Base-by-base conservation (phyloP, 1,140 invertebrate genomes). In the Heliconius congener region DNA sequence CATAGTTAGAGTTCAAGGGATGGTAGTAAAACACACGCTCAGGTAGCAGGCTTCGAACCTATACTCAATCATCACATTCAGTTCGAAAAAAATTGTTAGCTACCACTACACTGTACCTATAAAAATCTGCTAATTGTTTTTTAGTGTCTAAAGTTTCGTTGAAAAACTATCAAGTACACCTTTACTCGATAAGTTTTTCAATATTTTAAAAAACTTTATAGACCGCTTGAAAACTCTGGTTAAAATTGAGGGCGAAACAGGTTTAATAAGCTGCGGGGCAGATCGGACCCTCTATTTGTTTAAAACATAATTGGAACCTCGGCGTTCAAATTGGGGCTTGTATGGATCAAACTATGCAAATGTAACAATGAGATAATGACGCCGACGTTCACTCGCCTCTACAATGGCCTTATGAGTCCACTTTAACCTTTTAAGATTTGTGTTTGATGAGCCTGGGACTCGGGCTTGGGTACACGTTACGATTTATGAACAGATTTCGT, bases 311-410 rank as follows among this genome's bases (percentile, higher is more conserved):
- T 88, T 86, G 88, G 84, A 82, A 80, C 79, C 79, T 81, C 85
- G 85, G 89, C 86, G 73, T 81, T 77, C 80, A 88, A 90, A 91
- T 87, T 88, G 85, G 84, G 80, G 81, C 88, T 87, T 84, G 86
- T 84, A 85, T 84, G 86, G 84, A 87, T 82, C 81, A 78, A 74
- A 80, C 84, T 91, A 91, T 91, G 88, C 86, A 91, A 90, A 93
- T 91, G 87, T 89, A 80, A 85, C 85, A 88, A 90, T 91, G 87
- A 84, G 85, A 84, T 87, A 87, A 89, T 87, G 90, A 86, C 86
- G 86, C 84, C 84, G 81, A 79, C 71, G 74, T 81, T 82, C 84
- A 80, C 83, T 81, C 83, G 84, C 80, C 83, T 85, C 84, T 84
- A 89, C 85, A 88, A 82, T 79, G 73, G 84, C 83, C 66, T 77